phyloP scores from a whole-genome alignment of 2,113 vertebrate species.

The Chascanopsetta lugubris region DNA sequence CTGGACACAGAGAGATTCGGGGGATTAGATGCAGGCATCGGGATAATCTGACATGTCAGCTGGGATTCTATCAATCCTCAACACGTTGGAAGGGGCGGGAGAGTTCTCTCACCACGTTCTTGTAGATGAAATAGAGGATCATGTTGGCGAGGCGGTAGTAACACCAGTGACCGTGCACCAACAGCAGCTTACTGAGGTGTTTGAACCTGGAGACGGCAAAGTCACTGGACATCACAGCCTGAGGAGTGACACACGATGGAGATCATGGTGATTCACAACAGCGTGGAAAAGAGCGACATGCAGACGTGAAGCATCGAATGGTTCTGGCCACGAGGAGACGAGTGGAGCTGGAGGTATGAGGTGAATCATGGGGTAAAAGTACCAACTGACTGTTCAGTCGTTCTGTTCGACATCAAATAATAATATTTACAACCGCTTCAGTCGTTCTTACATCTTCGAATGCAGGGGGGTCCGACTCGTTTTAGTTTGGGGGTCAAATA shows the following conservation, averaged over 20 bases:
- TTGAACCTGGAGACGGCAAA: conserved; percentile 93
- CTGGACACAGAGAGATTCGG: conserved; percentile 36
- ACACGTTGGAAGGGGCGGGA: not conserved
- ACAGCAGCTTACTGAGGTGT: conserved; percentile 90
- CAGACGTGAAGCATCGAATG: no score
- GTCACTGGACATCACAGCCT: conserved; percentile 98
- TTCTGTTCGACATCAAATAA: no score
- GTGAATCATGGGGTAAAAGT: no score
- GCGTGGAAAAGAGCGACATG: no score
- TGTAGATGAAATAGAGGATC: conserved; percentile 96
- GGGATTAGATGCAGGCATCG: not conserved
- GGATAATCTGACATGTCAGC: not conserved
- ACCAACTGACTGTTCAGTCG: no score
- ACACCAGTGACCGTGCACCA: conserved; percentile 95
- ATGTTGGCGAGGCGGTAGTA: conserved; percentile 90
- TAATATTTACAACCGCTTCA: no score
- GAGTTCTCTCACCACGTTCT: conserved; percentile 89
- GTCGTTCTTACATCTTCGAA: no score
- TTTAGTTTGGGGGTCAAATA: no score
- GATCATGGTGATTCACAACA: not conserved
- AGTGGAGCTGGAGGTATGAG: no score
- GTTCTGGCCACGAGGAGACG: no score
- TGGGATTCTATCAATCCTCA: not conserved
- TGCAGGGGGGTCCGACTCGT: no score
- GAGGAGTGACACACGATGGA: conserved; percentile 44